Evolutionary conservation across 1,140 invertebrate species (phyloP).

Genomic region (Drusus annulatus): DNA sequence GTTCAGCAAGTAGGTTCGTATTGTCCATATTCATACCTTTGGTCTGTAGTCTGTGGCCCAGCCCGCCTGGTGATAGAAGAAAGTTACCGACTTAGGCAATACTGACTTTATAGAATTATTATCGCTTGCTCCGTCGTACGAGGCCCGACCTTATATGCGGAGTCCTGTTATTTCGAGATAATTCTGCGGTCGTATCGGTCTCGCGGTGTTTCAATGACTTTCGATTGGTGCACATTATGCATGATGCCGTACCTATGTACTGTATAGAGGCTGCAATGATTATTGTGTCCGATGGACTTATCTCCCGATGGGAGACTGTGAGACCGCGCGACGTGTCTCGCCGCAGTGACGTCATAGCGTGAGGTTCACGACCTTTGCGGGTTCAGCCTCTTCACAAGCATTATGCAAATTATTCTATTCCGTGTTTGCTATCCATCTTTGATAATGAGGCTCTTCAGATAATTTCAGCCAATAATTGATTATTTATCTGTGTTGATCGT

Average conservation of each 20-base stretch:
- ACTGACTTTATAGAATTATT: neutral
- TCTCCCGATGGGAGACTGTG: conserved; percentile 16
- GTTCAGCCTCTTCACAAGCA: conserved; percentile 8
- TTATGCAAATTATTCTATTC: conserved; percentile 15
- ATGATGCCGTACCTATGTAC: neutral
- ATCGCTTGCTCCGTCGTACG: neutral
- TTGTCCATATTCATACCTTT: too few species aligned
- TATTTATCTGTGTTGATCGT: too few species aligned
- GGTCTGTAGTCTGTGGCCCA: too few species aligned
- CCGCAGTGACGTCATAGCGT: conserved; percentile 21
- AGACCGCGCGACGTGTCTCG: conserved; percentile 5
- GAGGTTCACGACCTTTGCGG: conserved; percentile 17
- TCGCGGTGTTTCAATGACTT: conserved; percentile 22
- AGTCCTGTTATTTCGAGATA: conserved; percentile 15
- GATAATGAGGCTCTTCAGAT: neutral
- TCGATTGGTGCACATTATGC: conserved; percentile 24
- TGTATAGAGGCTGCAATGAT: conserved; percentile 14
- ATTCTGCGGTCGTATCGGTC: neutral
- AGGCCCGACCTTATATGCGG: too few species aligned
- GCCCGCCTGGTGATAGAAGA: neutral
- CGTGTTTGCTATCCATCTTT: conserved; percentile 13
- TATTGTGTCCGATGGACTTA: conserved; percentile 6
- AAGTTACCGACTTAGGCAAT: conserved; percentile 6
- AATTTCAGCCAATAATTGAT: too few species aligned
- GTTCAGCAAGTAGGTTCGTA: too few species aligned